phyloP scores from a whole-genome alignment of 2,888 invertebrate species.

The Eupithecia subumbrata region DNA sequence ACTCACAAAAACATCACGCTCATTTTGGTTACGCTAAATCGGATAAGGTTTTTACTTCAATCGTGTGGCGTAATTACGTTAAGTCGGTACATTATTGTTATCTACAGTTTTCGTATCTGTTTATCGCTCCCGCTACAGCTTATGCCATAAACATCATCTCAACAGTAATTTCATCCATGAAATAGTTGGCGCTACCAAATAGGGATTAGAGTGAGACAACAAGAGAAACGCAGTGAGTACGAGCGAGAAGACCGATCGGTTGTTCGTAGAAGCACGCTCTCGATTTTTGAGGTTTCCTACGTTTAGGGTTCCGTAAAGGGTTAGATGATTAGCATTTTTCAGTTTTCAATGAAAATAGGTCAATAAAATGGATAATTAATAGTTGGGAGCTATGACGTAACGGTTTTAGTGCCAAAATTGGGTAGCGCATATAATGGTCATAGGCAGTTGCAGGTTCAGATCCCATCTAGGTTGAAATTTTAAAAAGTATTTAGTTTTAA shows the following conservation, averaged over 20 bases:
- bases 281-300: slow-evolving; percentile 73
- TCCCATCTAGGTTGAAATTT: neutral
- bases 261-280: slow-evolving; percentile 56
- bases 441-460: neutral
- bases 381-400: too few species aligned
- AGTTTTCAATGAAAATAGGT: neutral
- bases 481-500: neutral
- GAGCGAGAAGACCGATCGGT: slow-evolving; percentile 53
- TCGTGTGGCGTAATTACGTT: neutral
- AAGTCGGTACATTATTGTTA: neutral
- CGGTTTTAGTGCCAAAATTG: neutral
- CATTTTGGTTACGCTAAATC: neutral
- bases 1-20: neutral
- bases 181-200: slow-evolving; percentile 84
- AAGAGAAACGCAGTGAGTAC: slow-evolving; percentile 44
- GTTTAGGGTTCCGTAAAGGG: slow-evolving; percentile 46
- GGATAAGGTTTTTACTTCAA: neutral
- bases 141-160: slow-evolving; percentile 47
- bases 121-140: slow-evolving; percentile 50
- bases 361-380: neutral
- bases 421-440: too few species aligned
- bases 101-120: neutral
- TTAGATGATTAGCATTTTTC: slow-evolving; percentile 10
- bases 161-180: slow-evolving; percentile 83
- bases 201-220: slow-evolving; percentile 78